Base-by-base conservation (phyloP, 2,113 vertebrate species). In the Tyrannus savana region DNA sequence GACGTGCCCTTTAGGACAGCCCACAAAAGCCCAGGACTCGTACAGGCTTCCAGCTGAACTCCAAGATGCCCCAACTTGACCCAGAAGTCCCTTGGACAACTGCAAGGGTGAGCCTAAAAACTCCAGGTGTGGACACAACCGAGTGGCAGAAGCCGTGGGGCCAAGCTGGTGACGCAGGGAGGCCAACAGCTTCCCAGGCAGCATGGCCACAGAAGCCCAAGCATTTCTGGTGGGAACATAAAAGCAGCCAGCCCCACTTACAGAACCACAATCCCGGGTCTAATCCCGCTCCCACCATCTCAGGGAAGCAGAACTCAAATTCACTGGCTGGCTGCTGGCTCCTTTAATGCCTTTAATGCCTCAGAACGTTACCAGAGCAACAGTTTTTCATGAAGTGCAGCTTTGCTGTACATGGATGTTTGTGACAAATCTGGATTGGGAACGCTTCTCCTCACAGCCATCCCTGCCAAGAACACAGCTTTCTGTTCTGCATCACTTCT, bases 401-500 rank as follows among this genome's bases (percentile, higher is more conserved):
- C 58, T 62, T 9, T 87, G 83, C 80, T 89, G 84, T 46, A 75
- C 82, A 35, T 67, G 91, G 87, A 81, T 87, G 89, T 84, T 87
- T 78, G 58, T 92, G 92, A 96, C 88, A 92, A 93, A 95, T 87
- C 50, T 52, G 90, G 88, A 93, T 67, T 87, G 95, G 78, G 89
- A 97, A 85, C 2, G 66, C 85, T 83, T 95, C 79, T 87, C 64
- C 66, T 92, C 77, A 41, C 80, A 92, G 90, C 77, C 68, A 55
- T 16, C 80, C 91, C 89, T 96, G 95, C 91, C 96, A 95, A 92
- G 90, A 94, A 35, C 68, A 95, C 88, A 75, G 88, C 72, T 95
- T 87, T 97, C 95, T 92, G 91, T 27, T 96, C 96, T 73, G 72
- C 86, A 94, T 76, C 90, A 96, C 78, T 96, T 97, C 96, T 97